These are phyloP conservation scores for Microplitis manilae DNA, from an alignment of 2,888 invertebrate species.

Conservation along the genomic window DNA sequence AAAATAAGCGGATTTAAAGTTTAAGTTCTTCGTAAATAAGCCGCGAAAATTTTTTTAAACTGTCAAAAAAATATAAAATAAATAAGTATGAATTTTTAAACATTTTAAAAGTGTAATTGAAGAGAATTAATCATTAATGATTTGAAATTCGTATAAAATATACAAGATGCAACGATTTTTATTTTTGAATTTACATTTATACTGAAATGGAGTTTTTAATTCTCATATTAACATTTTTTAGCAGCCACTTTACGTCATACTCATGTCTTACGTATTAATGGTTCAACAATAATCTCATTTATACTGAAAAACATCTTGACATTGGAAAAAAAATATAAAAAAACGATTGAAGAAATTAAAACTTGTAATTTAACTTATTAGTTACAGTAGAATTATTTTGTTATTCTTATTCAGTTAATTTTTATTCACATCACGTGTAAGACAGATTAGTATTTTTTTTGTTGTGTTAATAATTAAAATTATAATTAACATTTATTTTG, in stretches of 20 bases:
- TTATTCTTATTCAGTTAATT: background rate
- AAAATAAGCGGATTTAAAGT: background rate
- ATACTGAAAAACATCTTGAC: background rate
- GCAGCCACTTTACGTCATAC: background rate
- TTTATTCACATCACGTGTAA: background rate
- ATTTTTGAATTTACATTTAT: background rate
- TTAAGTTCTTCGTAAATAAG: background rate
- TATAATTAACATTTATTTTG: background rate
- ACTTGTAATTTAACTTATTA: background rate
- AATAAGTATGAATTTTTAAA: background rate
- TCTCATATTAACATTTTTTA: background rate
- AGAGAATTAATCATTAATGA: background rate
- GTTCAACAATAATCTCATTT: background rate
- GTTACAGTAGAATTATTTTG: background rate
- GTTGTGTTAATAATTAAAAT: background rate
- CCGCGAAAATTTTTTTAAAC: no score
- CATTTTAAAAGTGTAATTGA: background rate
- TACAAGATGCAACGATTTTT: background rate
- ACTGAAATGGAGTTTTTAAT: background rate
- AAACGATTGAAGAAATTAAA: background rate
- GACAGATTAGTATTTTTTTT: background rate
- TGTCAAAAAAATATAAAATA: no score
- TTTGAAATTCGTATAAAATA: background rate
- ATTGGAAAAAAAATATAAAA: background rate
- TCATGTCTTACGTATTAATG: background rate